Percentiles rank a stretch among this genome's conserved stretches.
phyloP scores from a whole-genome alignment of 2,113 vertebrate species.

The Tiliqua scincoides region DNA sequence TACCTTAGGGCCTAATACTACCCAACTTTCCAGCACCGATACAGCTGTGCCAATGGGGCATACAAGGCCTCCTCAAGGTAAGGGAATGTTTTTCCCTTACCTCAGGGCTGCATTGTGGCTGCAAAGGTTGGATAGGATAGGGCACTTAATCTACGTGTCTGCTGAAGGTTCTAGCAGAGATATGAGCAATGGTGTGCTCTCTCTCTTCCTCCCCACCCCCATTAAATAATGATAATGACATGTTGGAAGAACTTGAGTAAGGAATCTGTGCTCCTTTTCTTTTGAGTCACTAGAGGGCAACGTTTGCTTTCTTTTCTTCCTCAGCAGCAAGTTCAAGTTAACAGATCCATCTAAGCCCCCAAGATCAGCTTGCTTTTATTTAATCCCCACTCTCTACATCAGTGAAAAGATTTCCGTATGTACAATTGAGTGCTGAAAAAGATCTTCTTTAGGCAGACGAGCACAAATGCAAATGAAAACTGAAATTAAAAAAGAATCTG shows the following conservation, averaged over 20 bases:
- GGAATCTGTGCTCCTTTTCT: conserved; percentile 20
- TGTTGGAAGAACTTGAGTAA: accelerated
- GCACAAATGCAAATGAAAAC: neutral
- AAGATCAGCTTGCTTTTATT: neutral
- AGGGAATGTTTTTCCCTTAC: no score
- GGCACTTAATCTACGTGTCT: accelerated
- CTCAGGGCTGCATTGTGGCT: no score
- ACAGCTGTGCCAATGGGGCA: no score
- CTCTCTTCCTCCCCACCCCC: no score
- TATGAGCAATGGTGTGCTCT: accelerated
- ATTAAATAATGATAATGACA: accelerated
- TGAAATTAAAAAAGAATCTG: neutral
- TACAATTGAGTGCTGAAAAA: no score
- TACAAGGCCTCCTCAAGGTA: no score
- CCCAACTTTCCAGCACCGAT: no score
- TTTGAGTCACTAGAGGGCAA: conserved; percentile 64
- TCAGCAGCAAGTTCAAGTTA: accelerated
- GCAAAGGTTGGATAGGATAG: no score
- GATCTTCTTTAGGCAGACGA: neutral
- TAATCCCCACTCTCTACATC: neutral
- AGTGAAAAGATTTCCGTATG: neutral
- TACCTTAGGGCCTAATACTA: no score
- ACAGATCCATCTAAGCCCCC: accelerated
- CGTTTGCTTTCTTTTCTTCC: conserved; percentile 27
- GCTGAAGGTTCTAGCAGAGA: accelerated